Percentiles rank a stretch among this genome's conserved stretches.
These are phyloP conservation scores for Bombus consobrinus DNA, from an alignment of 1,140 invertebrate genomes.

Conservation along the genomic window DNA sequence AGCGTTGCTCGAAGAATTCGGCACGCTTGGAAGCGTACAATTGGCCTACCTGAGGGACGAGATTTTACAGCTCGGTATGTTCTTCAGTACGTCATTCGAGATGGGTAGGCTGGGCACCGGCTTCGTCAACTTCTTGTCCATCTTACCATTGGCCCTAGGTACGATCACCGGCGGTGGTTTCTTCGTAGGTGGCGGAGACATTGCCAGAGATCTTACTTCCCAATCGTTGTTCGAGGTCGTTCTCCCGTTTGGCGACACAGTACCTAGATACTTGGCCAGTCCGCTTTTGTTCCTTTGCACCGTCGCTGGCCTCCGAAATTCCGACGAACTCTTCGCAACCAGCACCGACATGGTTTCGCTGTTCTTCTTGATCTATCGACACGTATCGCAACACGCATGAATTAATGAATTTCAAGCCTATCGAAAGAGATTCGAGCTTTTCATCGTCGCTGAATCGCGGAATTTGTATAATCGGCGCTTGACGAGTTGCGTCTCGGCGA, in stretches of 20 bases:
- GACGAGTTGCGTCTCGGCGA: fast-evolving
- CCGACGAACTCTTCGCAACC: constrained; percentile 77
- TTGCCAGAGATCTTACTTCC: constrained; percentile 70
- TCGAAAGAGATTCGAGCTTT: no score
- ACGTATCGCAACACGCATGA: no score
- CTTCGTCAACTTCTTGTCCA: constrained; percentile 76
- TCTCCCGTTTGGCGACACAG: constrained; percentile 59
- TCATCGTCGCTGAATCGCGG: no score
- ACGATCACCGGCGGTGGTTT: constrained; percentile 68
- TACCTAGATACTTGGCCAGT: constrained; percentile 77
- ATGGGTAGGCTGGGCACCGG: constrained; percentile 72
- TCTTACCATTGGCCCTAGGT: constrained; percentile 70
- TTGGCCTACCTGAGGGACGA: constrained; percentile 70
- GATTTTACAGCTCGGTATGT: constrained; percentile 72
- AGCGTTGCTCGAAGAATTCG: neutral
- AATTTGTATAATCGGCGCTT: no score
- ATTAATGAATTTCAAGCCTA: no score
- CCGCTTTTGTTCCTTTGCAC: constrained; percentile 80
- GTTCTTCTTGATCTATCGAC: constrained; percentile 67
- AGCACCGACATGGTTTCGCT: constrained; percentile 77
- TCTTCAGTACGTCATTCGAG: constrained; percentile 72
- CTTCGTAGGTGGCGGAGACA: constrained; percentile 67
- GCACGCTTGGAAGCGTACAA: neutral
- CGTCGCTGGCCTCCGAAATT: constrained; percentile 78
- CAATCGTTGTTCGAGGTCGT: constrained; percentile 66